phyloP scores from a whole-genome alignment of 2,888 invertebrate species.

The Cheilosia impressa region DNA sequence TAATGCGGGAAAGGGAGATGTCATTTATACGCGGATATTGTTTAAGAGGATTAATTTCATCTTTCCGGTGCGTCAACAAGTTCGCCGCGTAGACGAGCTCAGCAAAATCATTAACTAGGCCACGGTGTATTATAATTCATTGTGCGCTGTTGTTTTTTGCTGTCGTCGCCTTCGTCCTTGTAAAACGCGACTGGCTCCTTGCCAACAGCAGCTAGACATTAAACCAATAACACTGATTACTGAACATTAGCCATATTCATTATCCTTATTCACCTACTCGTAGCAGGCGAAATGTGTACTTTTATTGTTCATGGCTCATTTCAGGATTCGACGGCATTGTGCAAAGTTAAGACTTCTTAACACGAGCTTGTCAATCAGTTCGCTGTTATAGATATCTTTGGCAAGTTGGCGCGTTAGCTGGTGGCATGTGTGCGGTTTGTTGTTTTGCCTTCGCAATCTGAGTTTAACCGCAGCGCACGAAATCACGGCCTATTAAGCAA shows the following conservation, averaged over 20 bases:
- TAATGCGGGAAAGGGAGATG: not conserved
- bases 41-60: constrained; percentile 17
- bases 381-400: constrained; percentile 58
- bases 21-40: not conserved
- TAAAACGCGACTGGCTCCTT: constrained; percentile 17
- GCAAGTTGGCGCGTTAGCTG: constrained; percentile 46
- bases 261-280: constrained; percentile 48
- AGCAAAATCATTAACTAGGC: constrained; percentile 37
- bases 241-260: constrained; percentile 67
- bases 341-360: constrained; percentile 65
- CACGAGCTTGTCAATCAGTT: constrained; percentile 59
- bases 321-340: constrained; percentile 53
- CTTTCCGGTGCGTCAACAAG: constrained; percentile 36
- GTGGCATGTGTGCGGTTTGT: constrained; percentile 33
- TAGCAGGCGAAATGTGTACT: constrained; percentile 22
- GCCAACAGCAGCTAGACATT: constrained; percentile 26
- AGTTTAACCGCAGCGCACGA: constrained; percentile 65
- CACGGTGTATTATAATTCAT: constrained; percentile 44
- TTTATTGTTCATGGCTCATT: constrained; percentile 73
- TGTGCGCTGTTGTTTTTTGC: not conserved
- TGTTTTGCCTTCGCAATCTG: constrained; percentile 1
- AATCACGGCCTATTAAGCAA: constrained; percentile 67
- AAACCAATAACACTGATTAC: constrained; percentile 69
- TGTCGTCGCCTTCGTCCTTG: constrained; percentile 2
- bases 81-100: constrained; percentile 31